Evolutionary conservation across 2,888 invertebrate species (phyloP).

Genomic region (Andrena bicolor): DNA sequence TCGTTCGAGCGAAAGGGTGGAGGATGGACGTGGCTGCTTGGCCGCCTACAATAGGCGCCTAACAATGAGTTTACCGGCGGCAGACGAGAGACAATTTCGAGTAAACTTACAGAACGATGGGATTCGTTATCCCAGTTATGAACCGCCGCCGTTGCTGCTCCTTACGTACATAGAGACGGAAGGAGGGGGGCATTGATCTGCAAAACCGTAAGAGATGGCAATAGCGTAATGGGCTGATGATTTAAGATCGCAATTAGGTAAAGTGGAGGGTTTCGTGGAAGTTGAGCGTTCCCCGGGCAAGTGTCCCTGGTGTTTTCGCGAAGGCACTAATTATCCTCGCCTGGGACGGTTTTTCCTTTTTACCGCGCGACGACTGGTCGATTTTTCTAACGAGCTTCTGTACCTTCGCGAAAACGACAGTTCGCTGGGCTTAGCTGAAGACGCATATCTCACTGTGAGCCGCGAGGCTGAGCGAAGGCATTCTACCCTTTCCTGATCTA

Average conservation of each 20-base stretch:
- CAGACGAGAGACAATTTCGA: slow-evolving; percentile 57
- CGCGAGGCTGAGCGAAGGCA: neutral
- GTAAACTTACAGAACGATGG: slow-evolving; percentile 63
- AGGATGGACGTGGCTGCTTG: slow-evolving; percentile 51
- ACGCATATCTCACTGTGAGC: slow-evolving; percentile 37
- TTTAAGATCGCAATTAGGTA: slow-evolving; percentile 75
- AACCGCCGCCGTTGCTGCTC: slow-evolving; percentile 22
- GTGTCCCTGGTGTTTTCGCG: slow-evolving; percentile 71
- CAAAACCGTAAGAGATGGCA: slow-evolving; percentile 64
- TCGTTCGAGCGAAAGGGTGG: slow-evolving; percentile 53
- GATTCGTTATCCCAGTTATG: slow-evolving; percentile 64
- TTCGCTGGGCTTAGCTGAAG: slow-evolving; percentile 30
- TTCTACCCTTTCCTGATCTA: slow-evolving; percentile 6
- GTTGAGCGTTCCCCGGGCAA: slow-evolving; percentile 66
- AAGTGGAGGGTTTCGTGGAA: slow-evolving; percentile 70
- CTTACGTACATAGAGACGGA: neutral
- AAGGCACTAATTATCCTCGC: slow-evolving; percentile 71
- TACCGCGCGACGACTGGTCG: slow-evolving; percentile 52
- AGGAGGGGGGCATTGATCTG: slow-evolving; percentile 58
- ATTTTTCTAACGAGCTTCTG: slow-evolving; percentile 54
- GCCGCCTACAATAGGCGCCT: slow-evolving; percentile 52
- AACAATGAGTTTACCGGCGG: slow-evolving; percentile 63
- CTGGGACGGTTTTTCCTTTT: slow-evolving; percentile 47
- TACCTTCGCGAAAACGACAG: slow-evolving; percentile 32
- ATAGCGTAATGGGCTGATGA: slow-evolving; percentile 74